Percentiles rank a stretch among this genome's conserved stretches.
These are phyloP conservation scores for Sebastes trivittatus DNA, from an alignment of 2,797 vertebrate genomes.

Conservation along the genomic window DNA sequence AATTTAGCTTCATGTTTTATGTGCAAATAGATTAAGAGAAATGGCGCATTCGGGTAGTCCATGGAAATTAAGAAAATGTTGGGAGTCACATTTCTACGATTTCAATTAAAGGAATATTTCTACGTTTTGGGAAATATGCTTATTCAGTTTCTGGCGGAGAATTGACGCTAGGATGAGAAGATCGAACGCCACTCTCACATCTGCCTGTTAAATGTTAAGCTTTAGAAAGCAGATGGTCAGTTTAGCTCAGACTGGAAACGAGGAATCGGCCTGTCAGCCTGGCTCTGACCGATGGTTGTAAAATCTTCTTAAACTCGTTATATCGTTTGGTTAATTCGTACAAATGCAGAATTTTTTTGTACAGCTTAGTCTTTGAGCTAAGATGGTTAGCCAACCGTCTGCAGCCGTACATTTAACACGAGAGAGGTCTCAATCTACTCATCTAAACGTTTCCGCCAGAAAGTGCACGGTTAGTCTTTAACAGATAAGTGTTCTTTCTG, in stretches of 20 bases:
- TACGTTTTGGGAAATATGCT: not conserved
- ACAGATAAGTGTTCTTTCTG: not conserved
- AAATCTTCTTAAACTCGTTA: not conserved
- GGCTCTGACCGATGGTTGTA: not conserved
- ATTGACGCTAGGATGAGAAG: not conserved
- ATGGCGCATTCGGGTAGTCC: constrained; percentile 17
- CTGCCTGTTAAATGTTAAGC: not conserved
- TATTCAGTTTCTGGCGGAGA: not conserved
- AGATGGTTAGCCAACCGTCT: not conserved
- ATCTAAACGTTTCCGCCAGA: not conserved
- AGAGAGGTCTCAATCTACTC: not conserved
- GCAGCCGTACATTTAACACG: not conserved
- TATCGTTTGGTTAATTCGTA: not conserved
- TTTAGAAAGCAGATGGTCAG: not conserved
- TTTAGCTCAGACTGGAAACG: not conserved
- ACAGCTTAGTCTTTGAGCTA: not conserved
- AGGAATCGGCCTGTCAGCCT: not conserved
- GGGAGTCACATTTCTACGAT: not conserved
- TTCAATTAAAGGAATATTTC: not conserved
- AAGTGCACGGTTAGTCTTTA: not conserved
- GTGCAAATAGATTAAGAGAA: constrained; percentile 66
- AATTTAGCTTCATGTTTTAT: constrained; percentile 48
- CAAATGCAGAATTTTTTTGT: not conserved
- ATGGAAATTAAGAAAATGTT: not conserved
- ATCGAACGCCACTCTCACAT: not conserved